phyloP scores from a whole-genome alignment of 1,140 invertebrate species.

The Pentalonia nigronervosa region DNA sequence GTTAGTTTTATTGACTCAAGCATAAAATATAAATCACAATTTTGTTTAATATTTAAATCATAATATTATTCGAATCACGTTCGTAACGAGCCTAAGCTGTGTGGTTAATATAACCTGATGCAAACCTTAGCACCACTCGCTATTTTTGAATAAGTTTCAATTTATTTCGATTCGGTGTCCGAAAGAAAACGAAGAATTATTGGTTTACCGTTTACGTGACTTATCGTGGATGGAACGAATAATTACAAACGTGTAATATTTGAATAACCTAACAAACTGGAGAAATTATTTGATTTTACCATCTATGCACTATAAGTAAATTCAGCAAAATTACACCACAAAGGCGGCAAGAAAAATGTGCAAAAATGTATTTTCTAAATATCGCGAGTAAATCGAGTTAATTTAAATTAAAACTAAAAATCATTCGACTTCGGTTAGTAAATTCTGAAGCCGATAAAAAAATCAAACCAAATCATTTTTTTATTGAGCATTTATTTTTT shows the following conservation, averaged over 20 bases:
- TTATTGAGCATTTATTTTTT: not conserved
- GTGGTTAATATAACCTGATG: not conserved
- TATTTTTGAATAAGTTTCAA: constrained; percentile 46
- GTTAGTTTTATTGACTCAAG: not conserved
- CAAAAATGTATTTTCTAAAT: too few relatives aligned
- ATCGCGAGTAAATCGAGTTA: too few relatives aligned
- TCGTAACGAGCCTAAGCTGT: too few relatives aligned
- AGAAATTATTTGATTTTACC: not conserved
- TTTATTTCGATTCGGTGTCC: constrained; percentile 16
- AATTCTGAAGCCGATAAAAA: not conserved
- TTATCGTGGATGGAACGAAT: not conserved
- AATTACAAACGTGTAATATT: not conserved
- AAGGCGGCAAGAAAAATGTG: not conserved
- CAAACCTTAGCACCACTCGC: not conserved
- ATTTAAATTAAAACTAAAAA: not conserved
- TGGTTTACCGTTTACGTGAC: not conserved
- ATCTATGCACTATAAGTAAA: not conserved
- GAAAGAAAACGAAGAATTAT: constrained; percentile 33
- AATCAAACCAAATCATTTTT: not conserved
- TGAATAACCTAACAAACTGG: constrained; percentile 3
- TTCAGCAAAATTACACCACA: not conserved
- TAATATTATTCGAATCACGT: constrained; percentile 32
- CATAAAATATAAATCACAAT: not conserved
- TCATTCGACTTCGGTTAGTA: not conserved
- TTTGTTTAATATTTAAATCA: not conserved